A percentile compares a stretch with the other conserved stretches of the same genome.
These are phyloP conservation scores for Leptinotarsa rubiginosa DNA, from an alignment of 2,888 invertebrate genomes.

Conservation along the genomic window DNA sequence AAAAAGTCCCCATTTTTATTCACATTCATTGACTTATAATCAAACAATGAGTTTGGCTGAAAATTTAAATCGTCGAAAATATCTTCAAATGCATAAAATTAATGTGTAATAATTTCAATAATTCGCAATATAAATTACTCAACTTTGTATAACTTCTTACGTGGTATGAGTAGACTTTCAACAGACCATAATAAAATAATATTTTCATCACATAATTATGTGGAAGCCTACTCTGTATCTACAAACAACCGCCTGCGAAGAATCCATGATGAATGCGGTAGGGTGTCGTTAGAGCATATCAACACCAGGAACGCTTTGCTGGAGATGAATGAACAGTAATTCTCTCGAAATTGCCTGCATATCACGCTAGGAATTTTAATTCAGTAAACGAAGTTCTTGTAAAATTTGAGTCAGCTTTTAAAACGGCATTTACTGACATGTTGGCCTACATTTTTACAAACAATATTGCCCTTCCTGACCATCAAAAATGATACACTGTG, in stretches of 20 bases:
- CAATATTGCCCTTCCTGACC: too few relatives aligned
- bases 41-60: too few relatives aligned
- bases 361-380: constrained; percentile 19
- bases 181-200: neutral
- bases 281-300: constrained; percentile 25
- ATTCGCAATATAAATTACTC: too few relatives aligned
- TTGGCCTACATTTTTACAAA: too few relatives aligned
- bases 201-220: neutral
- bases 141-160: too few relatives aligned
- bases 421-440: neutral
- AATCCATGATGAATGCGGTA: constrained; percentile 25
- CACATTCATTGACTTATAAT: too few relatives aligned
- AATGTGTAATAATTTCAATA: too few relatives aligned
- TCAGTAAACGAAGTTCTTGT: constrained; percentile 17
- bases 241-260: constrained; percentile 18
- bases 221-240: neutral
- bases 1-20: too few relatives aligned
- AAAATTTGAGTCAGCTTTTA: neutral
- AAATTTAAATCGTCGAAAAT: too few relatives aligned
- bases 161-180: too few relatives aligned
- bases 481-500: too few relatives aligned
- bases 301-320: constrained; percentile 25
- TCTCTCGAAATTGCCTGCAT: constrained; percentile 25
- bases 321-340: constrained; percentile 29
- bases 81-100: too few relatives aligned